Conservation (phyloP, 2,888 invertebrate species). For the Crocallis elinguaria region DNA sequence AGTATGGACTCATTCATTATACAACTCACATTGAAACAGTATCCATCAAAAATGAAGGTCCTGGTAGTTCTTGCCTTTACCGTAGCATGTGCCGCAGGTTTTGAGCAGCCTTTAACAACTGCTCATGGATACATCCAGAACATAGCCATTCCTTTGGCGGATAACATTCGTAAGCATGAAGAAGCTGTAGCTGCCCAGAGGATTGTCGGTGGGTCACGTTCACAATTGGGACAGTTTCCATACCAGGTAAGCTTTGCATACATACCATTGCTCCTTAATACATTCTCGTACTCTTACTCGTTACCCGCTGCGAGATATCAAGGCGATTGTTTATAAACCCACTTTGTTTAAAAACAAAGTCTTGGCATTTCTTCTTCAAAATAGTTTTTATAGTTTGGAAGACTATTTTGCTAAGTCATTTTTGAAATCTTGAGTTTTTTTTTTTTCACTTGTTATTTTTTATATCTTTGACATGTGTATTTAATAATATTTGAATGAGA, state of each 20-base stretch:
- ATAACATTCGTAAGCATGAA: constrained; percentile 26
- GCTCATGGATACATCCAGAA: constrained; percentile 19
- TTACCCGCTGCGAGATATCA: too few species aligned
- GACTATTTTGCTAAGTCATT: too few species aligned
- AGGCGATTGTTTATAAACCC: too few species aligned
- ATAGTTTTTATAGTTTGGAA: too few species aligned
- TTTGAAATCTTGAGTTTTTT: too few species aligned
- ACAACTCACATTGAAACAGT: not conserved
- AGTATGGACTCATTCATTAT: not conserved
- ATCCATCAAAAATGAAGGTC: constrained; percentile 25
- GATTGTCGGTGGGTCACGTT: constrained; percentile 42
- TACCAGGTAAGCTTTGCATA: constrained; percentile 41
- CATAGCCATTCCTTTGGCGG: constrained; percentile 22
- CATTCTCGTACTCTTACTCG: too few species aligned
- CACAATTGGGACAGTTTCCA: constrained; percentile 32
- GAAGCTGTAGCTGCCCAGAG: constrained; percentile 26
- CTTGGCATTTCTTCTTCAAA: too few species aligned
- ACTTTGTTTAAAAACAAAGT: too few species aligned
- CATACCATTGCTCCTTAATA: too few species aligned
- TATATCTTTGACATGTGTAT: too few species aligned
- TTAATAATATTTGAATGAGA: too few species aligned
- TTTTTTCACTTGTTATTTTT: too few species aligned
- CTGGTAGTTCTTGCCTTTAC: constrained; percentile 19
- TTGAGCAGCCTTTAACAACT: not conserved
- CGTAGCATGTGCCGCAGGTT: constrained; percentile 7